Evolutionary conservation across 2,888 invertebrate species (phyloP).

Genomic region (Trypoxylon attenuatum): DNA sequence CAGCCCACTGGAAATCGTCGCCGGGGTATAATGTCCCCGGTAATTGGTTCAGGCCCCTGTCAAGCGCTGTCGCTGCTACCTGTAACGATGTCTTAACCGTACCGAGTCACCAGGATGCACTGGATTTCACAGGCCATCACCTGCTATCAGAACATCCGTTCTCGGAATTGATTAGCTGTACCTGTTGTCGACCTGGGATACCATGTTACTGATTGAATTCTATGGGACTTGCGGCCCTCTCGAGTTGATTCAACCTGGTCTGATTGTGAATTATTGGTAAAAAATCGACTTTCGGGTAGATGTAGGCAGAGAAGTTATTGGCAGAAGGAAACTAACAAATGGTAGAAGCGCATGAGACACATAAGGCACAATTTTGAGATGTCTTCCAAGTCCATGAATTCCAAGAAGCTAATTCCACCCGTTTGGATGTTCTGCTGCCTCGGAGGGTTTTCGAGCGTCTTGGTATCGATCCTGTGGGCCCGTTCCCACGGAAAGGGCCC

Average conservation of each 20-base stretch:
- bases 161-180: slow-evolving; percentile 51
- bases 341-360: no score
- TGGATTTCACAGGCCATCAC: slow-evolving; percentile 60
- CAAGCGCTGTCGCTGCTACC: slow-evolving; percentile 69
- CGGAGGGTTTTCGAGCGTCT: no score
- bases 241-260: no score
- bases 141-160: slow-evolving; percentile 42
- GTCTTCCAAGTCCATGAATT: no score
- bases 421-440: no score
- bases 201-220: slow-evolving; percentile 26
- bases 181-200: slow-evolving; percentile 20
- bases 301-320: no score
- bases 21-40: slow-evolving; percentile 69
- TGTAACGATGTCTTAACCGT: slow-evolving; percentile 69
- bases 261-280: no score
- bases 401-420: no score
- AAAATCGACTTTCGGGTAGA: no score
- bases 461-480: neutral
- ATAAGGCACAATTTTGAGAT: no score
- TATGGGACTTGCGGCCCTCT: no score
- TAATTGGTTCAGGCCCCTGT: slow-evolving; percentile 72
- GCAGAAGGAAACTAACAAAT: no score
- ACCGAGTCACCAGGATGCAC: slow-evolving; percentile 48
- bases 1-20: slow-evolving; percentile 67
- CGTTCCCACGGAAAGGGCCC: slow-evolving; percentile 29